phyloP scores from a whole-genome alignment of 2,797 vertebrate species.

The Enteromius anoplus region DNA sequence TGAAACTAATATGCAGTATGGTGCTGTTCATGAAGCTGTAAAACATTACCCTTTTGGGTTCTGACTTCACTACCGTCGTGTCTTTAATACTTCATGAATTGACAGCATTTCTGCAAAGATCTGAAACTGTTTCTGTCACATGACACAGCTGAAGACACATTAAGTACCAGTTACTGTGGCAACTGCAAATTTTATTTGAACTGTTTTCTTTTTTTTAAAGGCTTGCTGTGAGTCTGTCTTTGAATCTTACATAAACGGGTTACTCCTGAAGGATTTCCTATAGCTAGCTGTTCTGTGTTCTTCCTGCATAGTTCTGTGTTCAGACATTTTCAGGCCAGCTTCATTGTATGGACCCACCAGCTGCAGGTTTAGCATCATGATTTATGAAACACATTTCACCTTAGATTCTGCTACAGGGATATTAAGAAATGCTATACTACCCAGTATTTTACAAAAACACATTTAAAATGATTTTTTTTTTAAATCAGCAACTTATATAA shows the following conservation, averaged over 20 bases:
- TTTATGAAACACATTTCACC: conserved; percentile 23
- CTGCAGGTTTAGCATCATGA: conserved; percentile 15
- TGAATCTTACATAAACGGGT: conserved; percentile 43
- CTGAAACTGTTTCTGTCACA: conserved; percentile 26
- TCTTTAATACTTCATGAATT: conserved; percentile 26
- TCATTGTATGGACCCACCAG: background rate
- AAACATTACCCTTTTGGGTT: background rate
- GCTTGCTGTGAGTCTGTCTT: conserved; percentile 42
- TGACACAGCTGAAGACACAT: conserved; percentile 36
- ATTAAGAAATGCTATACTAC: background rate
- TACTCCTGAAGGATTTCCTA: conserved; percentile 71
- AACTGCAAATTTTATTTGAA: conserved; percentile 48
- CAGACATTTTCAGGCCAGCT: conserved; percentile 8
- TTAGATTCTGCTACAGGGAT: conserved; percentile 11
- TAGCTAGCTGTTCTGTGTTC: conserved; percentile 67
- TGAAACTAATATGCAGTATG: background rate
- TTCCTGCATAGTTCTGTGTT: background rate
- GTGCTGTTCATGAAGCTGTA: background rate
- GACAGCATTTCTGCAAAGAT: conserved; percentile 33
- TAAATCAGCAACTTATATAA: background rate
- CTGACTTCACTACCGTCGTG: background rate
- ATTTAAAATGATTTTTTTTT: background rate
- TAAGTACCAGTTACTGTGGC: conserved; percentile 46
- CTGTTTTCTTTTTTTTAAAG: conserved; percentile 12
- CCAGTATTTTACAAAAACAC: background rate